These are phyloP conservation scores for Microctenopoma steveboyesi DNA, from an alignment of 2,797 vertebrate genomes.

Conservation along the genomic window DNA sequence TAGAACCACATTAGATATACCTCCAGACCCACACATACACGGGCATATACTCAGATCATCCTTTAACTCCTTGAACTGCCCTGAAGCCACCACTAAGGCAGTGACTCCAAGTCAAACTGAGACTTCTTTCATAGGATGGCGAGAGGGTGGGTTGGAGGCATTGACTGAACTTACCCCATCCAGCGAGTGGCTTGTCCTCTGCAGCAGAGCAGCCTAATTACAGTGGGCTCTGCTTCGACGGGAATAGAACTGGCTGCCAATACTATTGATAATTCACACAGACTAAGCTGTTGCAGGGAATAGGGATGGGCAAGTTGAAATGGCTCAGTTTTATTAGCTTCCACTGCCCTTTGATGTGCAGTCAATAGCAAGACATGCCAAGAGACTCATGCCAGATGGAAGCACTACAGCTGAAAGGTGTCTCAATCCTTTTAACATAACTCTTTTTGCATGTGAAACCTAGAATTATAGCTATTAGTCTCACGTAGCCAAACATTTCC, in stretches of 20 bases:
- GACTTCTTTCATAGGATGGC: slow-evolving; percentile 30
- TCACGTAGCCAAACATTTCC: slow-evolving; percentile 57
- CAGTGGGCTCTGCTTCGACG: slow-evolving; percentile 67
- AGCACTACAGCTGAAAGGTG: slow-evolving; percentile 65
- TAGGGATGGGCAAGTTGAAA: slow-evolving; percentile 74
- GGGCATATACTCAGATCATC: slow-evolving; percentile 22
- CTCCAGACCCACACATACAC: slow-evolving; percentile 10
- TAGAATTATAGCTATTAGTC: slow-evolving; percentile 63
- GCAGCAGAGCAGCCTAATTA: slow-evolving; percentile 77
- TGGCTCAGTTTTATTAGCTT: slow-evolving; percentile 76
- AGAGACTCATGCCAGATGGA: slow-evolving; percentile 75
- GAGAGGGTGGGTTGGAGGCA: slow-evolving; percentile 39
- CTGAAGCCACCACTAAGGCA: slow-evolving; percentile 25
- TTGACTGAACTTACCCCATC: slow-evolving; percentile 53
- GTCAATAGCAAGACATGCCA: slow-evolving; percentile 75
- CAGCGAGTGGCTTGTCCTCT: slow-evolving; percentile 63
- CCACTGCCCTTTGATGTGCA: slow-evolving; percentile 78
- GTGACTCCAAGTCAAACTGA: slow-evolving; percentile 47
- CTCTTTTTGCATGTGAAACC: slow-evolving; percentile 65
- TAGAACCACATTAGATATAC: too few species aligned
- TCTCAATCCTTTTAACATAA: slow-evolving; percentile 68
- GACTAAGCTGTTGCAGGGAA: slow-evolving; percentile 78
- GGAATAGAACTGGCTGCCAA: slow-evolving; percentile 76
- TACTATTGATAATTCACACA: slow-evolving; percentile 83
- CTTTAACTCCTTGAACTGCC: slow-evolving; percentile 28